Conservation (phyloP, 2,888 invertebrate species). For the Epirrhoe tristata region DNA sequence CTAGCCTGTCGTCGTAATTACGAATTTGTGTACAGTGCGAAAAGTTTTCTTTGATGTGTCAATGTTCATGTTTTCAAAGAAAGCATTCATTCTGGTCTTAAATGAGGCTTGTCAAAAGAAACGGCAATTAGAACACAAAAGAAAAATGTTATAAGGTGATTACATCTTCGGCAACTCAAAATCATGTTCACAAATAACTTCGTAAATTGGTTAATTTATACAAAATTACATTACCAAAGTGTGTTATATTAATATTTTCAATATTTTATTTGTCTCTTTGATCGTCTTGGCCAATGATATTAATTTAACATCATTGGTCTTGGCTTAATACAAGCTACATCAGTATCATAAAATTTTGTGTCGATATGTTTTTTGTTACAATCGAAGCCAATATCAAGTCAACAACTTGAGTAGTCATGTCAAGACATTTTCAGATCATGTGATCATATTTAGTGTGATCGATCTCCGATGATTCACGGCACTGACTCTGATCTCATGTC, state of each 20-base stretch:
- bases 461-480: conserved; percentile 41
- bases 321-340: background rate
- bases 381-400: conserved; percentile 9
- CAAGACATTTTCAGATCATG: conserved; percentile 29
- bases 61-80: conserved; percentile 13
- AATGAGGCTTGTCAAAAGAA: conserved; percentile 28
- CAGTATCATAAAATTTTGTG: background rate
- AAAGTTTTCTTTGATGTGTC: conserved; percentile 40
- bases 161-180: background rate
- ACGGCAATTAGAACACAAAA: conserved; percentile 14
- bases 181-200: background rate
- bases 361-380: conserved; percentile 1
- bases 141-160: conserved; percentile 5
- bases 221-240: background rate
- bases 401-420: conserved; percentile 10
- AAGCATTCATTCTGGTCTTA: conserved; percentile 16
- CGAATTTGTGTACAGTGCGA: conserved; percentile 24
- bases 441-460: conserved; percentile 36
- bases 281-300: too few relatives aligned
- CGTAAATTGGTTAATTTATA: conserved; percentile 1
- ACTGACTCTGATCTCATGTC: conserved; percentile 40
- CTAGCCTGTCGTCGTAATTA: conserved; percentile 27
- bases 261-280: background rate
- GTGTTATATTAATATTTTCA: background rate
- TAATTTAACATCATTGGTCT: too few relatives aligned